Base-by-base conservation (phyloP, 2,797 vertebrate genomes). In the Microcaecilia unicolor region DNA sequence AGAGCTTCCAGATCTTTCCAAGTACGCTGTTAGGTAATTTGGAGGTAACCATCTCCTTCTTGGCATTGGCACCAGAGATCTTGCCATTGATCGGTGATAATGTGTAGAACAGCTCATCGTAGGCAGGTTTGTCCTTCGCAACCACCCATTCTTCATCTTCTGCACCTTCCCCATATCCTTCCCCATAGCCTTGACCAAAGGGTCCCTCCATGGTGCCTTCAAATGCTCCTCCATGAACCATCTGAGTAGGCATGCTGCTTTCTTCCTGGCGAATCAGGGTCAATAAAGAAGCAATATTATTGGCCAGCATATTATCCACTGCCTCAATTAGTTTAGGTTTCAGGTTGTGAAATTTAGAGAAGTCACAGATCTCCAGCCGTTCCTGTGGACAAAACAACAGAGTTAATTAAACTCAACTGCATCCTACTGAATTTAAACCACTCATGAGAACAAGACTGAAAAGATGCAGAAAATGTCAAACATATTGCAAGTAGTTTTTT, bases 61-160 rank as follows among this genome's bases (percentile, higher is more conserved):
- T 98, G 49, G 95, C 94, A 2, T 86, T 97, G 69, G 87, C 83
- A 0, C 95, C 95, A 0, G 87, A 88, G 67, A 98, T 87, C 74
- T 92, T 95, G 33, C 95, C 95, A 2, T 98, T 95, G 66, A 98
- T n/a, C 5, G 95, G 94, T 23, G 91, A 95, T 28, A 98, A 72
- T 4, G 88, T 92, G 57, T 95, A 98, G 76, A 98, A 98, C 64
- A 98, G 88, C 82, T 98, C 95, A n/a, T 98, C 95, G 0, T 98
- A 98, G 30, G 78, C 64, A 15, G 91, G 92, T 57, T 98, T 98
- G 69, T 98, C 95, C 4, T 88, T 93, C 61, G 78, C 82, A 37
- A 98, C 88, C 4, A 98, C 87, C 95, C 95, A 98, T 48, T 98
- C 94, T 1, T 95, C 91, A 3, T 85, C 76, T 8, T 90, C 94